A percentile compares a stretch with the other conserved stretches of the same genome.
phyloP scores from a whole-genome alignment of 2,113 vertebrate species.

The Piaya cayana region DNA sequence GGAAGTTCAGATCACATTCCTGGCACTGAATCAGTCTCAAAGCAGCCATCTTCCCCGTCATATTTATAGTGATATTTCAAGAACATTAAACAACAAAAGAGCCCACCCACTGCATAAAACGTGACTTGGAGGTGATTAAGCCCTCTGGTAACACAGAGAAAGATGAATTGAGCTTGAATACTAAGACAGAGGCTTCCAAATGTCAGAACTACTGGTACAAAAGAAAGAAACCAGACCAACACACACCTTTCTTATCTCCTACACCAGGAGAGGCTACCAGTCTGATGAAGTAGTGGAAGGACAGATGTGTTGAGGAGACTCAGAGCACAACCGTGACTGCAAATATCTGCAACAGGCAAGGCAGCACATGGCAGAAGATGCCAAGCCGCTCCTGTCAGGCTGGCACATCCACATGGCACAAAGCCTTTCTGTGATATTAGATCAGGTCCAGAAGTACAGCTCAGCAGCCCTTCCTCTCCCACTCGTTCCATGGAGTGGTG shows the following conservation, averaged over 20 bases:
- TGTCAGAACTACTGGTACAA: background rate
- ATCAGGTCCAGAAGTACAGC: background rate
- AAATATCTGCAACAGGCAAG: background rate
- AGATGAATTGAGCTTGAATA: background rate
- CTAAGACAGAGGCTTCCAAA: background rate
- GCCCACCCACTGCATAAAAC: background rate
- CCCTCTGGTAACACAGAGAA: background rate
- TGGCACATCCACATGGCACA: background rate
- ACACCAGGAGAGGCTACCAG: background rate
- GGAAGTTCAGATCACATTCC: background rate
- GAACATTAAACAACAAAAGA: background rate
- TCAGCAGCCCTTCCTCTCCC: background rate
- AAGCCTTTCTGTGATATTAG: slow-evolving; percentile 1
- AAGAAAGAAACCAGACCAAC: background rate
- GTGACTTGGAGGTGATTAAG: background rate
- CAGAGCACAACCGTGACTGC: background rate
- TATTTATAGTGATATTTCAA: background rate
- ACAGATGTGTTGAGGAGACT: background rate
- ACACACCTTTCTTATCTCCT: background rate
- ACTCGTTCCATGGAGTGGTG: background rate
- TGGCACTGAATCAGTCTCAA: background rate
- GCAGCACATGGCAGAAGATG: background rate
- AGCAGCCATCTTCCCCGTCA: background rate
- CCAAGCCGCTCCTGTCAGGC: background rate
- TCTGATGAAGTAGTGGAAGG: background rate